A percentile compares a stretch with the other conserved stretches of the same genome.
phyloP scores from a whole-genome alignment of 92 coral and sea anemone genomes.

The Heliopora coerulea region DNA sequence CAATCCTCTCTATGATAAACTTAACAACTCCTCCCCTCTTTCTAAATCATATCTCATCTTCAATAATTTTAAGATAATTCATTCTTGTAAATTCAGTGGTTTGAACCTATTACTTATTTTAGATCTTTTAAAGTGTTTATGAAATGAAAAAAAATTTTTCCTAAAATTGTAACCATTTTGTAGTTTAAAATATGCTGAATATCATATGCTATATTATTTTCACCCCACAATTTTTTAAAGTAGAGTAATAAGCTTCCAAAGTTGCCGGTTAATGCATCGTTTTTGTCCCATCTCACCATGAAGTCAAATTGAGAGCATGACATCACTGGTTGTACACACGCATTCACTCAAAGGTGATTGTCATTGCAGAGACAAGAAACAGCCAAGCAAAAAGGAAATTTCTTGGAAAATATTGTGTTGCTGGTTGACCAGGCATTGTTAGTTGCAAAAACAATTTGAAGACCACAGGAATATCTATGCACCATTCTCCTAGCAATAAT shows the following conservation, averaged over 20 bases:
- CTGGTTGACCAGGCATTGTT: constrained; percentile 56
- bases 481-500: constrained; percentile 54
- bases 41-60: too few species aligned
- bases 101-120: too few species aligned
- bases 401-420: constrained; percentile 61
- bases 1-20: too few species aligned
- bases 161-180: neutral
- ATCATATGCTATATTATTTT: constrained; percentile 24
- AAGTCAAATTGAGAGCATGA: constrained; percentile 14
- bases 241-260: neutral
- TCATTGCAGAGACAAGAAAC: constrained; percentile 19
- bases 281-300: constrained; percentile 11
- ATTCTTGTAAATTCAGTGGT: too few species aligned
- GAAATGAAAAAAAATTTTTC: constrained; percentile 7
- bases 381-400: constrained; percentile 35
- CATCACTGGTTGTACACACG: constrained; percentile 37
- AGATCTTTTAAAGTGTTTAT: constrained; percentile 43
- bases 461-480: constrained; percentile 58
- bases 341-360: constrained; percentile 15
- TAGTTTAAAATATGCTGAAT: constrained; percentile 32
- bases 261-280: neutral
- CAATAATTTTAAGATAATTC: too few species aligned
- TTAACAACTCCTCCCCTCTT: too few species aligned
- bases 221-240: constrained; percentile 13
- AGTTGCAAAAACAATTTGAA: constrained; percentile 58